Base-by-base conservation (phyloP, 2,113 vertebrate species). In the Caloenas nicobarica region DNA sequence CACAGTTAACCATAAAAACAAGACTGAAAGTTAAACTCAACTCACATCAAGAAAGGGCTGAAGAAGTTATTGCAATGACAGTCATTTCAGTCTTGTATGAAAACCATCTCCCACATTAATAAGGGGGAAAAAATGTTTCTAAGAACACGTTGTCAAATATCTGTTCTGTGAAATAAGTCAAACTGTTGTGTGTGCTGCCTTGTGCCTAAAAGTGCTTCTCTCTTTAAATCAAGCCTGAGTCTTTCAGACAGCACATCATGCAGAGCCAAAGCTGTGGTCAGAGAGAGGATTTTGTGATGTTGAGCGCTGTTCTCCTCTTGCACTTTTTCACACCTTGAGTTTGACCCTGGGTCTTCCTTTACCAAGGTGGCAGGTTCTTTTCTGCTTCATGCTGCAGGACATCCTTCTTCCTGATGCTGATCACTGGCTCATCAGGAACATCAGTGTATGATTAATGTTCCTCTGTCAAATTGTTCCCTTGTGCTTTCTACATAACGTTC, bases 131-230 rank as follows among this genome's bases (percentile, higher is more conserved):
- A 81, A 56, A 53, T 72, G 48, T 86, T 77, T 95, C 78, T 76
- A 65, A 88, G 84, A 92, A 86, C 66, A 89, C 81, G 69, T 83
- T 86, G 73, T 92, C 48, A 76, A 89, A 84, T 78, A 74, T 89
- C 69, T 71, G 70, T 68, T 73, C 81, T 87, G 86, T 92, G 93
- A 93, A 96, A 95, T 68, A 89, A 87, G 79, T 33, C 13, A 16
- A 81, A 60, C 44, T 84, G 26, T 51, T 29, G 11, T 24, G 51
- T 73, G 61, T 84, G 44, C 64, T 92, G 56, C 86, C 60, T 86
- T 92, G 76, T 91, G 65, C 18, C 91, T 56, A 79, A 90, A 70
- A 25, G 51, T 10, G 34, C 33, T 81, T 74, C 48, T 29, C 54
- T 66, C 38, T 60, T 57, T 28, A 73, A 76, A 69, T n/a, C 42